These are phyloP conservation scores for Gyps fulvus DNA, from an alignment of 2,113 vertebrate species.

Conservation along the genomic window DNA sequence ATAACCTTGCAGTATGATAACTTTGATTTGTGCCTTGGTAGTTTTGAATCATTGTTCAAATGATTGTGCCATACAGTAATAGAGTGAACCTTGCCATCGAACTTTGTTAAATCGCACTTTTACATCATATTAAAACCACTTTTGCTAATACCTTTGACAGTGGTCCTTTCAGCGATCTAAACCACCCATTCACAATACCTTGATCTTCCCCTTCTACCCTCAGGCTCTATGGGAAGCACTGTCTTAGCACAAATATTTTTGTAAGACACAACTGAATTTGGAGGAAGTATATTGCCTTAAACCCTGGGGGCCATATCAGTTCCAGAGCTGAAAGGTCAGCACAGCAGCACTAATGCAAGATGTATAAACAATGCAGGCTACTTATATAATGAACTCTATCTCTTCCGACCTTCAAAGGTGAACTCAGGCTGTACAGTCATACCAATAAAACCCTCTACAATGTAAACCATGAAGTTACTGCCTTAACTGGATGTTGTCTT, in stretches of 20 bases:
- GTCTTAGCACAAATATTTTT: neutral
- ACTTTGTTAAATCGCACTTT: neutral
- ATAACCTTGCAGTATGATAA: neutral
- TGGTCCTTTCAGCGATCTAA: neutral
- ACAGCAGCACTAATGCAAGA: neutral
- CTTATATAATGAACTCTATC: neutral
- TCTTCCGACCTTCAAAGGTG: neutral
- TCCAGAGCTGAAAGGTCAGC: conserved; percentile 1
- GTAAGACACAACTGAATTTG: neutral
- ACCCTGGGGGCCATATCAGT: neutral
- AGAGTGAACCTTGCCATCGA: neutral
- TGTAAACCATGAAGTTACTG: neutral
- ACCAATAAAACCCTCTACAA: neutral
- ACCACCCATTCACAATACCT: neutral
- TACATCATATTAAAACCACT: neutral
- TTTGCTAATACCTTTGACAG: neutral
- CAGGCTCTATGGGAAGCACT: neutral
- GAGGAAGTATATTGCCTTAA: neutral
- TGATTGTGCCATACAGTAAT: too few species aligned
- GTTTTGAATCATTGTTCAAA: neutral
- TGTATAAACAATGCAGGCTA: neutral
- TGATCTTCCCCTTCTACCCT: neutral
- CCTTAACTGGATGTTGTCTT: neutral
- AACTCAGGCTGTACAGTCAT: neutral
- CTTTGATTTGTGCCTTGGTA: neutral